Evolutionary conservation across 1,140 invertebrate genomes (phyloP).

Genomic region (Temnothorax longispinosus): DNA sequence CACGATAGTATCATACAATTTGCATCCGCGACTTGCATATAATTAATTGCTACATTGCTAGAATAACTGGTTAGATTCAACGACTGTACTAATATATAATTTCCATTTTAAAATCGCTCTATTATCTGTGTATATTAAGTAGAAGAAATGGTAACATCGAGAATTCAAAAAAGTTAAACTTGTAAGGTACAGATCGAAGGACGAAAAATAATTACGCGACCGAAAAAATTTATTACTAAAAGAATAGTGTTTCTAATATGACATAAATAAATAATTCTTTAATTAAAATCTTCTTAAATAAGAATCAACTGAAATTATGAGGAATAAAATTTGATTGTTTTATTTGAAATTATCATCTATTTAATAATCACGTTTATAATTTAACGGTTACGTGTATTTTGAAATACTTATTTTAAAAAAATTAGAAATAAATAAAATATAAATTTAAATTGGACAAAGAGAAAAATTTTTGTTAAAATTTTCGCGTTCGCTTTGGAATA

Average conservation of each 20-base stretch:
- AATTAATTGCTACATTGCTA: constrained; percentile 30
- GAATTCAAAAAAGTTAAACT: not conserved
- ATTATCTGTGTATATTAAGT: not conserved
- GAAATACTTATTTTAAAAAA: not conserved
- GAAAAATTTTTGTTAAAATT: not conserved
- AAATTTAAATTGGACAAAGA: not conserved
- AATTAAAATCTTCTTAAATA: not conserved
- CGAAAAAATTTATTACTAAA: not conserved
- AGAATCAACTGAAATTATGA: not conserved
- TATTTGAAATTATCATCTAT: not conserved
- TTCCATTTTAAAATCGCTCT: constrained; percentile 6
- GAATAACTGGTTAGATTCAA: constrained; percentile 39
- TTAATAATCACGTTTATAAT: not conserved
- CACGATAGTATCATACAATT: constrained; percentile 8
- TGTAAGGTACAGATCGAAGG: not conserved
- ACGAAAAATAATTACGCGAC: not conserved
- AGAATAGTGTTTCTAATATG: not conserved
- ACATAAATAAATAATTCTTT: not conserved
- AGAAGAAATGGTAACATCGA: not conserved
- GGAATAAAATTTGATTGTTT: not conserved
- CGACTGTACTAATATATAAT: constrained; percentile 28
- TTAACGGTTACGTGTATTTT: not conserved
- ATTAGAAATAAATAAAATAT: not conserved
- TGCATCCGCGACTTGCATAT: not conserved
- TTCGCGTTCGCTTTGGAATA: not conserved